Evolutionary conservation across 2,113 vertebrate species (phyloP).

Genomic region (Sinosuthora webbiana): DNA sequence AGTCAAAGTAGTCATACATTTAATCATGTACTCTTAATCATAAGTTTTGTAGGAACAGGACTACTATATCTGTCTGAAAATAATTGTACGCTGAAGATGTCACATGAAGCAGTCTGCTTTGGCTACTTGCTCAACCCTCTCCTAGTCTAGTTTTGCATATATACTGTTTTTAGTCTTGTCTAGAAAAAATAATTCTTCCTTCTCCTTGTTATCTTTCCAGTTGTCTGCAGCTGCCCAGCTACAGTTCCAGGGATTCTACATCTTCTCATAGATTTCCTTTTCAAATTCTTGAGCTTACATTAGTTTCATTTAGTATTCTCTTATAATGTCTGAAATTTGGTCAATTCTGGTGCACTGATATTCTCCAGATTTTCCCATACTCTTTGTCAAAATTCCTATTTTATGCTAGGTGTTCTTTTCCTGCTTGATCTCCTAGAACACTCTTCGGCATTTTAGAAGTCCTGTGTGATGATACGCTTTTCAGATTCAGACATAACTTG

Average conservation of each 20-base stretch:
- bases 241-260: not conserved
- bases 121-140: not conserved
- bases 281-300: not conserved
- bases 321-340: not conserved
- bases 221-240: not conserved
- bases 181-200: not conserved
- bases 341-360: not conserved
- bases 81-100: not conserved
- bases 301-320: not conserved
- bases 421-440: not conserved
- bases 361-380: not conserved
- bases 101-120: not conserved
- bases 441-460: not conserved
- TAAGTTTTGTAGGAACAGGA: not conserved
- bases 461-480: not conserved
- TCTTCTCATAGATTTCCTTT: not conserved
- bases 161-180: not conserved
- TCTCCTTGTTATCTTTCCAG: not conserved
- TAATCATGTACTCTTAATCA: not conserved
- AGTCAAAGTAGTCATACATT: not conserved
- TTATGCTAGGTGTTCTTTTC: not conserved
- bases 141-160: not conserved
- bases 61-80: not conserved
- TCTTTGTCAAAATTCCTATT: not conserved
- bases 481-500: not conserved